Percentiles rank a stretch among this genome's conserved stretches.
Conservation (phyloP, 2,888 invertebrate genomes). For the Lasioglossum pauxillum region DNA sequence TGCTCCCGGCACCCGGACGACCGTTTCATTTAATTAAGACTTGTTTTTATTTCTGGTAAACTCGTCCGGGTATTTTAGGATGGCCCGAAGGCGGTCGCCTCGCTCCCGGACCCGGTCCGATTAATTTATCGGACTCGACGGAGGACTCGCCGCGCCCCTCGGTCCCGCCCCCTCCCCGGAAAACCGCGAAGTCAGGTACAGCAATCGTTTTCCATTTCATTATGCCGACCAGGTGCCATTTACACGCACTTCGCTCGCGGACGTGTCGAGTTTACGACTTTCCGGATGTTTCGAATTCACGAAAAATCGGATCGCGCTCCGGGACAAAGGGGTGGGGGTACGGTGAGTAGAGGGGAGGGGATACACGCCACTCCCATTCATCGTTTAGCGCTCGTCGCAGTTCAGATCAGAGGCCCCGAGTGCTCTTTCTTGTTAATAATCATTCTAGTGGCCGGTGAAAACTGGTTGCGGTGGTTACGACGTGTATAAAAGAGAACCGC, state of each 20-base stretch:
- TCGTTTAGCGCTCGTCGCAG: conserved; percentile 56
- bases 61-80: conserved; percentile 80
- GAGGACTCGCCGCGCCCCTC: conserved; percentile 44
- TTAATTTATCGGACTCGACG: conserved; percentile 72
- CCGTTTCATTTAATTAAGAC: conserved; percentile 80
- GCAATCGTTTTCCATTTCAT: conserved; percentile 17
- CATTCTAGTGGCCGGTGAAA: conserved; percentile 60
- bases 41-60: conserved; percentile 79
- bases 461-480: conserved; percentile 61
- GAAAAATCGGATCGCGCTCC: background rate
- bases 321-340: background rate
- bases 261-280: conserved; percentile 3
- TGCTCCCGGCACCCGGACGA: conserved; percentile 60
- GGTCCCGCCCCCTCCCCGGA: conserved; percentile 10
- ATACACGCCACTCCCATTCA: conserved; percentile 42
- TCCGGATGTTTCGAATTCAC: background rate
- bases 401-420: conserved; percentile 33
- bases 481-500: conserved; percentile 61
- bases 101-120: conserved; percentile 54
- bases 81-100: conserved; percentile 55
- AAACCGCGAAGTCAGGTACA: conserved; percentile 15
- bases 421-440: conserved; percentile 60
- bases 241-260: background rate
- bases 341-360: background rate
- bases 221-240: conserved; percentile 19